Percentiles rank a stretch among this genome's conserved stretches.
Conservation (phyloP, 92 coral and sea anemone species). For the Phenganax stokvisi region DNA sequence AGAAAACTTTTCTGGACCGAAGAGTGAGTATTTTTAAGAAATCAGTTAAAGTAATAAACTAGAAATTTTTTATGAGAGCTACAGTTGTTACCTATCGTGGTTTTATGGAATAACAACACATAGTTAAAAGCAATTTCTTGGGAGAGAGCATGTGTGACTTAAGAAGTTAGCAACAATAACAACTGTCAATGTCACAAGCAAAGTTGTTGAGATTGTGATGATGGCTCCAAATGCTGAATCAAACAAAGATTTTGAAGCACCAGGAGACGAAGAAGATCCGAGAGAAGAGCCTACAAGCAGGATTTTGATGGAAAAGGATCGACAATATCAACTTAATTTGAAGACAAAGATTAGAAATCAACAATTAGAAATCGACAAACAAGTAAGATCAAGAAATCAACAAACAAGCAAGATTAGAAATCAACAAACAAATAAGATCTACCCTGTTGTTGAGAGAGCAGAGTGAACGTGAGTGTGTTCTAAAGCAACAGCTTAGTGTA, state of each 20-base stretch:
- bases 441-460: conserved; percentile 37
- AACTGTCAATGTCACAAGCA: conserved; percentile 4
- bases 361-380: conserved; percentile 6
- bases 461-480: not conserved
- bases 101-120: too few species aligned
- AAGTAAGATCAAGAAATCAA: conserved; percentile 24
- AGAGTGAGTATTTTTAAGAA: too few species aligned
- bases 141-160: not conserved
- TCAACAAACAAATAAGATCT: conserved; percentile 28
- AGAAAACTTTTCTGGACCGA: too few species aligned
- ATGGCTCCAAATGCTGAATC: not conserved
- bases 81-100: not conserved
- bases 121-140: not conserved
- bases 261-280: not conserved
- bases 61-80: not conserved
- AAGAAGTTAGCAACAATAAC: conserved; percentile 8
- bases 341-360: conserved; percentile 4
- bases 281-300: conserved; percentile 1
- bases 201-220: not conserved
- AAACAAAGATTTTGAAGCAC: not conserved
- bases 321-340: conserved; percentile 5
- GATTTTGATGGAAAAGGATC: conserved; percentile 32
- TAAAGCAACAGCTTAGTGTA: conserved; percentile 7
- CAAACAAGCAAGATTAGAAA: conserved; percentile 11
- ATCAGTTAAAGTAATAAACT: too few species aligned